phyloP scores from a whole-genome alignment of 2,888 invertebrate species.

The Melinopterus prodromus region DNA sequence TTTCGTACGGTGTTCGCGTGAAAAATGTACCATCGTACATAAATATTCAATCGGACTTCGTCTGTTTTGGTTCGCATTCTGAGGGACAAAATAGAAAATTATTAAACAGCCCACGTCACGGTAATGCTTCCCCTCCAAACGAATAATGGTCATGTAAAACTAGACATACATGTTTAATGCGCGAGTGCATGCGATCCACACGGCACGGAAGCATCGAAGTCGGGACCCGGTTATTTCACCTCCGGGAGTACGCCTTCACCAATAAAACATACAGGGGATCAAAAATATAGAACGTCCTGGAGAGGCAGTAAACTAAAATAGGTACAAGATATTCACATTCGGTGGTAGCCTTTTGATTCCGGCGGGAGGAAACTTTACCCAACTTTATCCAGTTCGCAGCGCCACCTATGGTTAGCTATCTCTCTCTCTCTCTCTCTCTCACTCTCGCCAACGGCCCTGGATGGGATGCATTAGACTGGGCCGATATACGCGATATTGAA shows the following conservation, averaged over 20 bases:
- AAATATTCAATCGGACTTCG: constrained; percentile 17
- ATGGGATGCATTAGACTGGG: constrained; percentile 36
- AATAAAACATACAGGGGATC: constrained; percentile 57
- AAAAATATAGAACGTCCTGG: constrained; percentile 53
- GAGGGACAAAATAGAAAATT: constrained; percentile 23
- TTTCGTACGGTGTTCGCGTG: background rate
- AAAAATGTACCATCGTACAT: constrained; percentile 15
- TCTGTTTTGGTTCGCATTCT: constrained; percentile 6
- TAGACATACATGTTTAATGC: constrained; percentile 20
- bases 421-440: constrained; percentile 26
- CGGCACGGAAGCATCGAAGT: background rate
- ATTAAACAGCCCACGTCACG: constrained; percentile 18
- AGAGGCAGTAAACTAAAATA: constrained; percentile 56
- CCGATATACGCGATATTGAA: constrained; percentile 53
- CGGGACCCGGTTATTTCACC: constrained; percentile 52
- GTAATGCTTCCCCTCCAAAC: constrained; percentile 15
- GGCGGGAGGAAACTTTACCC: constrained; percentile 45
- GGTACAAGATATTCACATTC: constrained; percentile 53
- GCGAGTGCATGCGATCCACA: background rate
- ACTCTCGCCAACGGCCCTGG: constrained; percentile 38
- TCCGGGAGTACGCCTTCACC: constrained; percentile 51
- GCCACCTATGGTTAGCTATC: background rate
- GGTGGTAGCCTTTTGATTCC: constrained; percentile 52
- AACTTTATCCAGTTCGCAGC: background rate
- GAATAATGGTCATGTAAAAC: constrained; percentile 25